Evolutionary conservation across 2,888 invertebrate genomes (phyloP).

Genomic region (Spilosoma lubricipeda): DNA sequence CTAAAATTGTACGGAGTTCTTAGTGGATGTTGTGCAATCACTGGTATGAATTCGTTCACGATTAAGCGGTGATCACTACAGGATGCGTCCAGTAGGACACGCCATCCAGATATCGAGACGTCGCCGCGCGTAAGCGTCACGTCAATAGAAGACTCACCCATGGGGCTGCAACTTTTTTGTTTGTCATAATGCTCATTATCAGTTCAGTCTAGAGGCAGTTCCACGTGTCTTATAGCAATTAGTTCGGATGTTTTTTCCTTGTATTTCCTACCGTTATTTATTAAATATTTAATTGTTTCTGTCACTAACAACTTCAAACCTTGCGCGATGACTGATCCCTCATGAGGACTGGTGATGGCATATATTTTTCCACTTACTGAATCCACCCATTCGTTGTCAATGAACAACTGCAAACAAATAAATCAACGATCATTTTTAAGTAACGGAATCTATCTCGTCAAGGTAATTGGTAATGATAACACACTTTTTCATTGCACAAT

Average conservation of each 20-base stretch:
- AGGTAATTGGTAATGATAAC: not conserved
- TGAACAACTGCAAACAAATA: slow-evolving; percentile 61
- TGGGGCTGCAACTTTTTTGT: too few species aligned
- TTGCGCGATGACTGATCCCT: slow-evolving; percentile 88
- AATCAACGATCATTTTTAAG: not conserved
- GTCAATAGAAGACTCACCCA: too few species aligned
- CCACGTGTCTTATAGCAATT: not conserved
- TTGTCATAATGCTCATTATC: not conserved
- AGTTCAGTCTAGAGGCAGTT: not conserved
- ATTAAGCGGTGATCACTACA: too few species aligned
- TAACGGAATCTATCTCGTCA: too few species aligned
- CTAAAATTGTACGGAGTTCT: too few species aligned
- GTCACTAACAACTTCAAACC: slow-evolving; percentile 71
- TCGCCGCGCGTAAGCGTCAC: too few species aligned
- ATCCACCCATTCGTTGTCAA: slow-evolving; percentile 86
- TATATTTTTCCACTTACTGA: slow-evolving; percentile 94
- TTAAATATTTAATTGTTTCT: not conserved
- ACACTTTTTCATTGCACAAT: not conserved
- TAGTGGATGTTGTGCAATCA: too few species aligned
- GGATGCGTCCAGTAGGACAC: too few species aligned
- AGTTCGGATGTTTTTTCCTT: not conserved
- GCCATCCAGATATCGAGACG: too few species aligned
- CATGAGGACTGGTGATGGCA: slow-evolving; percentile 91
- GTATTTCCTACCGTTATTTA: not conserved
- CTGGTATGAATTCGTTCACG: too few species aligned